Base-by-base conservation (phyloP, 2,888 invertebrate species). In the Pemphredon lugubris region DNA sequence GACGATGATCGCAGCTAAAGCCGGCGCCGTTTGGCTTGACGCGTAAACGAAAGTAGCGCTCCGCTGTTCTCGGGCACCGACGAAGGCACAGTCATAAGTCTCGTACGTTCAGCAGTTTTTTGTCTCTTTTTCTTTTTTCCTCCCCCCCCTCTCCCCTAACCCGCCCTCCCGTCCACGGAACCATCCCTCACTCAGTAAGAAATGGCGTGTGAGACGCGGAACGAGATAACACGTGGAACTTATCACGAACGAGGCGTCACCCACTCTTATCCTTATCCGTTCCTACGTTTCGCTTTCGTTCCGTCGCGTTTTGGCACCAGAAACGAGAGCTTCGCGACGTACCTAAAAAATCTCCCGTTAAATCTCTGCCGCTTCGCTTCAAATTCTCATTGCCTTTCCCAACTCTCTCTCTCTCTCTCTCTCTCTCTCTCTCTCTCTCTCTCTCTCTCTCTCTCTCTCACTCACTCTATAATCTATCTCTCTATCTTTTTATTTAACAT, bases 71-170 rank as follows among this genome's bases (percentile, higher is more conserved):
- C 80, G 80, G n/a, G 79, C 84, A 83, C 83, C 81, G 84, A 86
- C 87, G 85, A 89, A 89, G 89, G 89, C 89, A 88, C 89, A 87
- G 82, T 87, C 83, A 80, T 87, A 86, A 86, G 86, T 87, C 86
- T 88, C 84, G 82, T 79, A 69, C 68, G 74, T 76, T 75, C 69
- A 69, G 71, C 64, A 70, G 73, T 59, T 65, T 66, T 63, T 47
- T 57, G 40, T 40, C 11, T 54, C 20, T 53, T 42, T 64, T 47
- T 64, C 53, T 55, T 42, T 55, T 44, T 20, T 45, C 21, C 14
- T 40, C n/a, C n/a, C n/a, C n/a, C n/a, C n/a, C n/a, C n/a, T n/a
- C n/a, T n/a, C n/a, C n/a, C n/a, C n/a, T n/a, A n/a, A n/a, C n/a
- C n/a, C n/a, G n/a, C 21, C 39, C 21, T 63, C 23, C 14, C 32